phyloP scores from a whole-genome alignment of 2,888 invertebrate species.

The Blomia tropicalis region DNA sequence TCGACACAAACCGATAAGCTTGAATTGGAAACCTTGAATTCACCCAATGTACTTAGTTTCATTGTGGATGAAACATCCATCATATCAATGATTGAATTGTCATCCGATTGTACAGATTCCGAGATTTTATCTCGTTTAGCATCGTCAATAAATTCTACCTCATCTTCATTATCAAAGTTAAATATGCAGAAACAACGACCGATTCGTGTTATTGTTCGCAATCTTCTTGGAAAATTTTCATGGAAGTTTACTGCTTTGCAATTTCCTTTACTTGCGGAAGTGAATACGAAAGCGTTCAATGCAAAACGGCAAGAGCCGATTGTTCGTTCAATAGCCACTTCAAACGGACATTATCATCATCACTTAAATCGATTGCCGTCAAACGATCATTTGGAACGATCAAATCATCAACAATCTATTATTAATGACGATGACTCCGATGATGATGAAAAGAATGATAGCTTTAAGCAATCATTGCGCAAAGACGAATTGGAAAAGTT shows the following conservation, averaged over 20 bases:
- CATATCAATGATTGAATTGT: constrained; percentile 74
- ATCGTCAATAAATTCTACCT: background rate
- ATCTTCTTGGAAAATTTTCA: constrained; percentile 80
- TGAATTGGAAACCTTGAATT: constrained; percentile 61
- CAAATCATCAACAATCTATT: too few relatives aligned
- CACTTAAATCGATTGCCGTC: background rate
- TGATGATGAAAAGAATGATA: background rate
- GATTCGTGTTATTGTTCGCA: constrained; percentile 67
- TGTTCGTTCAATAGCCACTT: background rate
- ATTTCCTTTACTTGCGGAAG: constrained; percentile 26
- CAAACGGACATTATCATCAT: background rate
- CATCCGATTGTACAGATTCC: constrained; percentile 37
- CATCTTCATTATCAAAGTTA: background rate
- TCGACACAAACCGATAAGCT: constrained; percentile 27
- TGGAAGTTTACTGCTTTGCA: constrained; percentile 89
- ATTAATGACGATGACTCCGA: too few relatives aligned
- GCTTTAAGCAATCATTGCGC: background rate
- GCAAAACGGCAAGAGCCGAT: background rate
- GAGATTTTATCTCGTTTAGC: background rate
- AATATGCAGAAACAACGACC: background rate
- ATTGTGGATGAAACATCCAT: constrained; percentile 60
- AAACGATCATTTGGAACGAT: too few relatives aligned
- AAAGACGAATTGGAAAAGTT: constrained; percentile 3
- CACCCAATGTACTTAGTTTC: constrained; percentile 69
- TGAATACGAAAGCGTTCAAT: background rate